Percentiles rank a stretch among this genome's conserved stretches.
Conservation (phyloP, 92 coral and sea anemone species). For the Parazoanthus atlanticus region DNA sequence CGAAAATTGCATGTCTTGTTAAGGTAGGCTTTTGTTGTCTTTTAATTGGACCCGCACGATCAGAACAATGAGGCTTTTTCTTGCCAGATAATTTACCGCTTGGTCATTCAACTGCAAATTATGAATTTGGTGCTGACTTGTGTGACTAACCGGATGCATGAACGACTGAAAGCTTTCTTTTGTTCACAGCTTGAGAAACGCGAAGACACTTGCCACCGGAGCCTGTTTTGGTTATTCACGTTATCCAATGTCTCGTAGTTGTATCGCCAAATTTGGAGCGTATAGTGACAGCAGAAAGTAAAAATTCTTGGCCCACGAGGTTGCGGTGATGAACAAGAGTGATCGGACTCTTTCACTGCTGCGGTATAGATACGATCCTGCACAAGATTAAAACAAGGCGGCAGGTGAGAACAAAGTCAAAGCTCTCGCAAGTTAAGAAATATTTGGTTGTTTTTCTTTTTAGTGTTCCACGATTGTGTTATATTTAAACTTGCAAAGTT, state of each 20-base stretch:
- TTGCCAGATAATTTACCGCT: background rate
- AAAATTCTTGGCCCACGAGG: background rate
- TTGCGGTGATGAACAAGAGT: background rate
- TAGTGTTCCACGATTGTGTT: background rate
- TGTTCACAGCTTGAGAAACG: conserved; percentile 13
- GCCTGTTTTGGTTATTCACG: background rate
- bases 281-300: background rate
- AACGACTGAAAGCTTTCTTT: conserved; percentile 11
- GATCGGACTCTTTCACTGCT: background rate
- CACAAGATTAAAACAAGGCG: conserved; percentile 2
- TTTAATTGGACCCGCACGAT: background rate
- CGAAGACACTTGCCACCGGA: background rate
- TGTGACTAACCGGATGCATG: conserved; percentile 18
- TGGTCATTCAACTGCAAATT: conserved; percentile 20
- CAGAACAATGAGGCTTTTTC: conserved; percentile 3
- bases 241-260: background rate
- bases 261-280: background rate
- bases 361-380: background rate
- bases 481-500: background rate
- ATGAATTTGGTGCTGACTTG: background rate
- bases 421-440: background rate
- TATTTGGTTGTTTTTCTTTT: background rate
- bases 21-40: conserved; percentile 10
- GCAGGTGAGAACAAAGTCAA: background rate
- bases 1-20: background rate